Evolutionary conservation across 1,140 invertebrate genomes (phyloP).

Genomic region (Panagrolaimus sp.): DNA sequence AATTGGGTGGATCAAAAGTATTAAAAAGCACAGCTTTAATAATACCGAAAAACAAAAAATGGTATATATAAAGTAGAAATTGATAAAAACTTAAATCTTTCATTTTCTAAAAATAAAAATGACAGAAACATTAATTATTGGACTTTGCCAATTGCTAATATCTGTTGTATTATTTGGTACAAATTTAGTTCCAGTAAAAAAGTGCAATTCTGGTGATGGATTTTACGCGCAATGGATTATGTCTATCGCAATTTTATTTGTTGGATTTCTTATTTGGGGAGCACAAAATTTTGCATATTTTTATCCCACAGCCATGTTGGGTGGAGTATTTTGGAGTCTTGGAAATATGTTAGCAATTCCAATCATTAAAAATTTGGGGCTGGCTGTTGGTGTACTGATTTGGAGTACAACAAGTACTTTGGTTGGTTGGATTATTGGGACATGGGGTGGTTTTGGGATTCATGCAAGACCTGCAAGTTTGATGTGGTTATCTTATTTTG

Average conservation of each 20-base stretch:
- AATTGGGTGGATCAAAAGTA: too few relatives aligned
- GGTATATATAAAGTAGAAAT: too few relatives aligned
- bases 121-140: too few relatives aligned
- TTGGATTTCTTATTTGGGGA: slow-evolving; percentile 2
- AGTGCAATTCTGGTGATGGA: slow-evolving; percentile 7
- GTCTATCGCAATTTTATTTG: neutral
- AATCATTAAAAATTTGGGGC: slow-evolving; percentile 29
- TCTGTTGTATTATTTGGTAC: neutral
- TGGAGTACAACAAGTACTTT: slow-evolving; percentile 38
- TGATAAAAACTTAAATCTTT: too few relatives aligned
- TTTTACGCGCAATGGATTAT: slow-evolving; percentile 16
- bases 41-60: too few relatives aligned
- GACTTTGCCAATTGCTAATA: neutral
- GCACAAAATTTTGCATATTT: slow-evolving; percentile 8
- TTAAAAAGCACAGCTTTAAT: too few relatives aligned
- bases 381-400: slow-evolving; percentile 31
- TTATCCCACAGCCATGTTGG: slow-evolving; percentile 6
- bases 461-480: slow-evolving; percentile 21
- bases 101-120: too few relatives aligned
- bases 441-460: slow-evolving; percentile 39
- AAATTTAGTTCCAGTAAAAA: slow-evolving; percentile 8
- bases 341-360: slow-evolving; percentile 7
- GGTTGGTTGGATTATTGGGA: slow-evolving; percentile 32
- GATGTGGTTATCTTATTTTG: slow-evolving; percentile 25
- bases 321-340: neutral